Percentiles rank a stretch among this genome's conserved stretches.
Evolutionary conservation across 2,888 invertebrate genomes (phyloP).

Genomic region (Scaptomyza flava): DNA sequence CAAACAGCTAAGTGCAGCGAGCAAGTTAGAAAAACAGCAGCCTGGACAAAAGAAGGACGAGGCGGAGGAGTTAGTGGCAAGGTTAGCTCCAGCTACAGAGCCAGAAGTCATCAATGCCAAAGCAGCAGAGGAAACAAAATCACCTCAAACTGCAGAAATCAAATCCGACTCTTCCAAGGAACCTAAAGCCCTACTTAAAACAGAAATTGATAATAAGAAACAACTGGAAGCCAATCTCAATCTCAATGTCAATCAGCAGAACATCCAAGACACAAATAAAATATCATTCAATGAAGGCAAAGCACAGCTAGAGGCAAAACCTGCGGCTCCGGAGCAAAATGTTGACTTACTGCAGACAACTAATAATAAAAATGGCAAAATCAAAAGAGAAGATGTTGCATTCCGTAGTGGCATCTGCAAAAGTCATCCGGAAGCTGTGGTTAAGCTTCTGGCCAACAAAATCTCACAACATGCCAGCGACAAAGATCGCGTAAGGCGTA

Average conservation of each 20-base stretch:
- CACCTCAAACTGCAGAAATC: not conserved
- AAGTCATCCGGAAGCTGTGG: constrained; percentile 50
- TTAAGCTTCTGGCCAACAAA: constrained; percentile 60
- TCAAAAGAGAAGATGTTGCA: not conserved
- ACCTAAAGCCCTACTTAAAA: not conserved
- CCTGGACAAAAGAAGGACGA: not conserved
- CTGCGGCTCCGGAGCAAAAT: not conserved
- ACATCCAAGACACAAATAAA: not conserved
- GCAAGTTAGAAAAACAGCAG: not conserved
- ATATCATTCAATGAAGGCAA: not conserved
- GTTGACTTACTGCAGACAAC: not conserved
- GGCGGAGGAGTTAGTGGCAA: constrained; percentile 9
- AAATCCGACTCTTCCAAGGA: not conserved
- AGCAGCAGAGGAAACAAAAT: constrained; percentile 1
- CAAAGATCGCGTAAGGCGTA: constrained; percentile 54
- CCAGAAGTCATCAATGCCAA: not conserved
- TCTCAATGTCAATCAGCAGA: constrained; percentile 1
- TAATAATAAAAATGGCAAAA: not conserved
- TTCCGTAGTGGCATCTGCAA: not conserved
- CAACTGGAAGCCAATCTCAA: not conserved
- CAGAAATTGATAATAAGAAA: not conserved
- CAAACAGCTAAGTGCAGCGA: not conserved
- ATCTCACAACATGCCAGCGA: constrained; percentile 30
- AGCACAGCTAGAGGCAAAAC: not conserved
- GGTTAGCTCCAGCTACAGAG: constrained; percentile 1